Evolutionary conservation across 2,888 invertebrate species (phyloP).

Genomic region (Dexiosoma caninum): DNA sequence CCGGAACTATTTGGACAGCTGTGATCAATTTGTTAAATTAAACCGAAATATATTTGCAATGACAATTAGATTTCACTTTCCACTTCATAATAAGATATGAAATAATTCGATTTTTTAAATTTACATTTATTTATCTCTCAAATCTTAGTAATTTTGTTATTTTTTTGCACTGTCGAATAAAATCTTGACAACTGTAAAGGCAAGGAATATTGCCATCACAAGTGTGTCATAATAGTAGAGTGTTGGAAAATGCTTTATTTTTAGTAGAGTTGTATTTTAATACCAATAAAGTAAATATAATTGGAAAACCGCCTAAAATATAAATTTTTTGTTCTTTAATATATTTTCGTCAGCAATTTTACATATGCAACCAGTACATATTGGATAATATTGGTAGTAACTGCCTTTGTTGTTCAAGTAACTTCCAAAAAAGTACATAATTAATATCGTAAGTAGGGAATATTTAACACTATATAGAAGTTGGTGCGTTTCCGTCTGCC

Average conservation of each 20-base stretch:
- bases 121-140: background rate
- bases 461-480: conserved; percentile 36
- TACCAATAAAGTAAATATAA: background rate
- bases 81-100: background rate
- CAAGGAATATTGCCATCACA: conserved; percentile 12
- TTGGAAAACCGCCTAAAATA: background rate
- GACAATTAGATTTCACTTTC: background rate
- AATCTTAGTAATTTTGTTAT: conserved; percentile 11
- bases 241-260: conserved; percentile 59
- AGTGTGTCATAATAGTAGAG: conserved; percentile 48
- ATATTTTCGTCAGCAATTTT: background rate
- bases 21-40: conserved; percentile 30
- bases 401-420: background rate
- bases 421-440: conserved; percentile 10
- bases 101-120: conserved; percentile 20
- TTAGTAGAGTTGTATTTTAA: conserved; percentile 60
- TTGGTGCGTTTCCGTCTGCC: conserved; percentile 58
- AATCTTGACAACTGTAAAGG: conserved; percentile 33
- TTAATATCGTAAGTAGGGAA: conserved; percentile 22
- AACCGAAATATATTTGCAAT: background rate
- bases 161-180: conserved; percentile 8
- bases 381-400: background rate
- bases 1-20: conserved; percentile 37
- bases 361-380: background rate
- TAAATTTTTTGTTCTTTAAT: background rate